Evolutionary conservation across 2,113 vertebrate genomes (phyloP), one percentile per base, ranked within the genome.

Genomic region (Megalops atlanticus): DNA sequence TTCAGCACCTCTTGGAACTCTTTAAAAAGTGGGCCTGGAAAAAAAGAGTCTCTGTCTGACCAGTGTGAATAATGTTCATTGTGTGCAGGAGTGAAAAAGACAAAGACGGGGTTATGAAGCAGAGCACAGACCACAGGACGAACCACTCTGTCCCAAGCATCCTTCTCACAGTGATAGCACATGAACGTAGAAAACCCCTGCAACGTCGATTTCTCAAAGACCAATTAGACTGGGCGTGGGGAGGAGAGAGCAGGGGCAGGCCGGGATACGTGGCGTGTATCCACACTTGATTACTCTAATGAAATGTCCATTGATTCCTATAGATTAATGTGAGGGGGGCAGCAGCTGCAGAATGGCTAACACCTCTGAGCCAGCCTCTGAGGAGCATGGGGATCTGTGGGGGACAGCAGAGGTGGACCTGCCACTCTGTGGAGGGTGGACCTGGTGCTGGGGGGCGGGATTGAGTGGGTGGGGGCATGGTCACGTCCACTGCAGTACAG

Each of bases 291-390:
- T 94, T 94, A 94, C 92, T 93, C 93, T 95, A 95, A 95, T 95
- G 93, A 94, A 95, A 94, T 94, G 92, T 93, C 93, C 93, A 94
- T 95, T 94, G 94, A 95, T 95, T 94, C 91, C 88, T 91, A 93
- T 93, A 92, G 95, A 95, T 95, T 95, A 93, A 95, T 93, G 93
- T 95, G 94, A 95, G 93, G 94, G 92, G 92, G 91, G 93, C 86
- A 85, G 91, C 93, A 94, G 93, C 92, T 95, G 94, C 81, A 79
- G 92, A 92, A 88, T 90, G 87, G 91, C 92, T 92, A 89, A 92
- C 92, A 92, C 92, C 91, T 93, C 93, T 83, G 89, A 92, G 90
- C 90, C 92, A 89, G 90, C 89, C 89, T 89, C 92, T 87, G 86
- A 64, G 79, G 85, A 39, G 64, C 41, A 49, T 7, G 79, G 49